Conservation (phyloP, 2,797 vertebrate species). For the Enteromius afrohamiltoni region DNA sequence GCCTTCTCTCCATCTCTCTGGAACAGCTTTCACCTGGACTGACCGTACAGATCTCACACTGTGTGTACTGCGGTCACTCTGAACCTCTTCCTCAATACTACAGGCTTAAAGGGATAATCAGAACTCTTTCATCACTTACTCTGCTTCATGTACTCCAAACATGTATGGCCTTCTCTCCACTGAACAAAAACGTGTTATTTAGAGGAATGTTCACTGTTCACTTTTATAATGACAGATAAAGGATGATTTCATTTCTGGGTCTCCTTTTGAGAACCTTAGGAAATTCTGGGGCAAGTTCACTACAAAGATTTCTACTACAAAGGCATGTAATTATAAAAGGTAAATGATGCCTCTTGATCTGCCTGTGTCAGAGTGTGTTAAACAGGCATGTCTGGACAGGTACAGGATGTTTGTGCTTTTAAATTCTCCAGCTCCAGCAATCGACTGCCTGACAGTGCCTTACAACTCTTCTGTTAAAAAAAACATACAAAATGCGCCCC, state of each 20-base stretch:
- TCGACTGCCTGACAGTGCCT: neutral
- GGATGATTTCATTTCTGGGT: neutral
- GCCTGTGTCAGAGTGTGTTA: neutral
- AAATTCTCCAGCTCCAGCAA: neutral
- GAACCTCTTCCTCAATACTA: neutral
- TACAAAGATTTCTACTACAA: neutral
- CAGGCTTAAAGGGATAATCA: neutral
- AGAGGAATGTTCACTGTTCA: neutral
- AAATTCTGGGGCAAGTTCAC: neutral
- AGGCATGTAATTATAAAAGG: neutral
- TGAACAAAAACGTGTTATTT: no score
- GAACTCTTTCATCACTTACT: neutral
- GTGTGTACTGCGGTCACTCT: neutral
- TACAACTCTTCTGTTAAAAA: neutral
- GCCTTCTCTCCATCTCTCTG: constrained; percentile 22
- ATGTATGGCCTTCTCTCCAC: neutral
- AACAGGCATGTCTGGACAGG: constrained; percentile 14
- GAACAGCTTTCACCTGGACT: neutral
- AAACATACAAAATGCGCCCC: neutral
- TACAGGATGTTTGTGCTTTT: neutral
- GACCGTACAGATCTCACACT: neutral
- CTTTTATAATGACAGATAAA: neutral
- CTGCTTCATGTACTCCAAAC: neutral
- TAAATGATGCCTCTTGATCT: neutral
- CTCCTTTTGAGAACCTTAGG: neutral